Base-by-base conservation (phyloP, 1,140 invertebrate species). In the Physella acuta region DNA sequence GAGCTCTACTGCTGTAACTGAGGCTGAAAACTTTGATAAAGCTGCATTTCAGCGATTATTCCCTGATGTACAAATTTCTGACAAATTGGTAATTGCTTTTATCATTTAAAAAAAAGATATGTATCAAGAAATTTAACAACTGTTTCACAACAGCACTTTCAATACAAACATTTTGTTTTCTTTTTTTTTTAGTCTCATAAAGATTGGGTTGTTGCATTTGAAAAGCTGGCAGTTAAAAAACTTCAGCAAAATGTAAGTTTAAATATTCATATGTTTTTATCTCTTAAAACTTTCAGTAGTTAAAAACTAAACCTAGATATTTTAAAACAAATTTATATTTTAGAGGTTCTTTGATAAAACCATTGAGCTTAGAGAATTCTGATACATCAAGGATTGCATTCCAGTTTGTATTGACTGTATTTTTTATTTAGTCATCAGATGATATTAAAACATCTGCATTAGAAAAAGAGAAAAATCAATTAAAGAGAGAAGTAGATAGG, bases 1-100 rank as follows among this genome's bases (percentile, higher is more conserved):
- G 30, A 34, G 53, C 26, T 17, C 56, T 30, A 64, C 68, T 44
- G 64, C 49, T 4, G 68, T 76, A 3, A 44, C 61, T 53, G 79
- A 81, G 53, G 20, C 71, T 34, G 75, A 81, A 66, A 72, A 71
- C 33, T 69, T 73, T 59, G 79, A 81, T 56, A 77, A 77, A 69
- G 70, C 68, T 61, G 68, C 80, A 16, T 52, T 82, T 63, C 75
- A 79, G 56, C 73, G 77, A 24, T 66, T 82, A 51, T 82, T 82
- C 70, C 79, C 81, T 51, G 61, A 75, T 31, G 70, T 82, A 3
- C 70, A 73, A 31, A 68, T 81, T 36, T 75, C 63, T 61, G 75
- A 76, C n/a, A 77, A 78, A 73, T 53, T 78, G 76, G 76, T 79
- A 63, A 36, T 20, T 44, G 39, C 20, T 44, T 44, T 44, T 11